These are phyloP conservation scores for Genyomyrus donnyi DNA, from an alignment of 2,113 vertebrate genomes.

Conservation along the genomic window DNA sequence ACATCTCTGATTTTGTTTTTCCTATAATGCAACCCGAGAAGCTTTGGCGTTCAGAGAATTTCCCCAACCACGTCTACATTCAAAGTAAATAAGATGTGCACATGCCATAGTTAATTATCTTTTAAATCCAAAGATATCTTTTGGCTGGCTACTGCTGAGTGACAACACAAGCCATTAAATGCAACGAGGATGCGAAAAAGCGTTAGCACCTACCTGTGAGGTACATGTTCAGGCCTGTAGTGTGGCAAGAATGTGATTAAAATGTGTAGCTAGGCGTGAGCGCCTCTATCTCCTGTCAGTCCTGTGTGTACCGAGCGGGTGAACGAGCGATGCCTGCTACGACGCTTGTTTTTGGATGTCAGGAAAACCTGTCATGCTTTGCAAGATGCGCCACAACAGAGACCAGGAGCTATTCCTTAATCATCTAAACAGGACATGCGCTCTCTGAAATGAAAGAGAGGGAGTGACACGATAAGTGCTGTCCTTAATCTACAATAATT, in stretches of 20 bases:
- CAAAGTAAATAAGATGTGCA: neutral
- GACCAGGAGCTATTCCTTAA: neutral
- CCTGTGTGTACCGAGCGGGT: neutral
- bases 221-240: neutral
- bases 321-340: neutral
- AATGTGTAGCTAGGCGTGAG: neutral
- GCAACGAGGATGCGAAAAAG: neutral
- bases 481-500: neutral
- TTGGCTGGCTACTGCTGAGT: neutral
- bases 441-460: neutral
- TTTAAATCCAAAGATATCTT: neutral
- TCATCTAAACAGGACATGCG: neutral
- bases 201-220: neutral
- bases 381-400: neutral
- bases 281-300: neutral
- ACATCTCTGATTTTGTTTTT: neutral
- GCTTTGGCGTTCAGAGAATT: neutral
- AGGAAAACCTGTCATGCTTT: neutral
- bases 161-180: neutral
- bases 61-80: neutral
- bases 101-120: neutral
- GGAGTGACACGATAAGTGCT: neutral
- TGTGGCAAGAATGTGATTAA: neutral
- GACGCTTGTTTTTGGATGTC: neutral
- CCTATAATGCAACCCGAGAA: neutral